Conservation (phyloP, 2,888 invertebrate genomes). For the Acronicta leporina region DNA sequence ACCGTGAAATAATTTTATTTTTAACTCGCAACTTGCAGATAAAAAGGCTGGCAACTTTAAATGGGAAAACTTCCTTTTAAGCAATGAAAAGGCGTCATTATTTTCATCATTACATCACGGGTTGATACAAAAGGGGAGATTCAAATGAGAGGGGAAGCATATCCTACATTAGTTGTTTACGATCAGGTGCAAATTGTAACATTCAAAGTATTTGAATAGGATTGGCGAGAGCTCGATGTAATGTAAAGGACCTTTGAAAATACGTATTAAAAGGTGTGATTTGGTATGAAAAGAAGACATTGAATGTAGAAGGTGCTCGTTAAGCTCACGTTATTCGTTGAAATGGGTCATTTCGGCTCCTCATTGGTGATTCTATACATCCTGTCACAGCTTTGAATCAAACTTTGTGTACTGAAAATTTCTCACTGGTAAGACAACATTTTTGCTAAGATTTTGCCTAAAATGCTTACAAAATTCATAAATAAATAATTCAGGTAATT, state of each 20-base stretch:
- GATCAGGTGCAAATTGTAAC: conserved; percentile 19
- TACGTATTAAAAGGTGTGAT: conserved; percentile 10
- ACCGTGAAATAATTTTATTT: conserved; percentile 61
- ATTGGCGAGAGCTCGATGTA: conserved; percentile 2
- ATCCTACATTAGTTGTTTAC: conserved; percentile 23
- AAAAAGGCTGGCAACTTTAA: conserved; percentile 55
- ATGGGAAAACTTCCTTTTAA: conserved; percentile 57
- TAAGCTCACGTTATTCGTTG: conserved; percentile 6
- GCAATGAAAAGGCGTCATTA: conserved; percentile 50
- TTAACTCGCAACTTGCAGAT: conserved; percentile 49
- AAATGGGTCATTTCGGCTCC: conserved; percentile 1
- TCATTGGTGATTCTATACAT: conserved; percentile 3
- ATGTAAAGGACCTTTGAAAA: conserved; percentile 12
- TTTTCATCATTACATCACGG: conserved; percentile 38
- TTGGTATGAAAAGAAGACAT: conserved; percentile 5
- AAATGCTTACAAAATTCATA: too few relatives aligned
- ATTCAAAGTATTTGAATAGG: conserved; percentile 18
- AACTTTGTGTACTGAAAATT: background rate
- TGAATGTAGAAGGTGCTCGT: conserved; percentile 7
- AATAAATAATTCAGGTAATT: too few relatives aligned
- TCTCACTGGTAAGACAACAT: background rate
- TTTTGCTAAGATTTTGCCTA: background rate
- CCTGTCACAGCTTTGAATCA: conserved; percentile 2
- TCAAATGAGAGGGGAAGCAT: conserved; percentile 11
- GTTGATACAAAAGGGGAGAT: conserved; percentile 45